Percentiles rank a stretch among this genome's conserved stretches.
These are phyloP conservation scores for Morpho achilles DNA, from an alignment of 2,888 invertebrate genomes.

Conservation along the genomic window DNA sequence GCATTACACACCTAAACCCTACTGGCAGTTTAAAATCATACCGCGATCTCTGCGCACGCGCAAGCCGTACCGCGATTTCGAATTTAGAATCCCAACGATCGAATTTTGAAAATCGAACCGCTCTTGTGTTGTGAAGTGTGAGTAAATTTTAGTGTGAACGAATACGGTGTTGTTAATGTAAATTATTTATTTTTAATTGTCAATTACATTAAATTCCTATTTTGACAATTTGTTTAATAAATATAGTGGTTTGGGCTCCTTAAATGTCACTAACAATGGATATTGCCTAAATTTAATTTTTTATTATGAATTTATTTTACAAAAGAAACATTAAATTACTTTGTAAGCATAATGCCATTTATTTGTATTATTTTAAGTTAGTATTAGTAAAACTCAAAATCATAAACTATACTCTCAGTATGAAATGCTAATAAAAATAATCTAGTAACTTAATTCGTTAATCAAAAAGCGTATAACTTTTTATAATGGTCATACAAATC, in stretches of 20 bases:
- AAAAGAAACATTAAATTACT: too few relatives aligned
- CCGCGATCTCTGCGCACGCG: conserved; percentile 70
- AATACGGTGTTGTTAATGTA: neutral
- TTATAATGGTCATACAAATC: too few relatives aligned
- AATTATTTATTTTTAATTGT: neutral
- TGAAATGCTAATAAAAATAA: too few relatives aligned
- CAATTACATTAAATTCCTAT: neutral
- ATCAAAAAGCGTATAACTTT: too few relatives aligned
- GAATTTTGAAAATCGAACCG: conserved; percentile 2
- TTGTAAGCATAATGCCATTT: too few relatives aligned
- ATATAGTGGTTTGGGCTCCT: conserved; percentile 2
- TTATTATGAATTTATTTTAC: too few relatives aligned
- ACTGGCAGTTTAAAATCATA: conserved; percentile 67
- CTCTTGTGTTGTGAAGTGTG: conserved; percentile 18
- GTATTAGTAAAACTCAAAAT: too few relatives aligned
- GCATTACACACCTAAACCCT: conserved; percentile 30
- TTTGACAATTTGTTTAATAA: conserved; percentile 3
- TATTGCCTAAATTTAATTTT: too few relatives aligned
- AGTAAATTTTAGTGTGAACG: conserved; percentile 1
- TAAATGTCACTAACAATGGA: neutral
- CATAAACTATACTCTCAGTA: too few relatives aligned
- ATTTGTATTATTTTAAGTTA: too few relatives aligned
- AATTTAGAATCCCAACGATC: conserved; percentile 30
- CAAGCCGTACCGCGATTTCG: conserved; percentile 33
- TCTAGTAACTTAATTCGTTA: too few relatives aligned